These are phyloP conservation scores for Peromyscus californicus DNA, from an alignment of 2,113 vertebrate genomes.

Conservation along the genomic window DNA sequence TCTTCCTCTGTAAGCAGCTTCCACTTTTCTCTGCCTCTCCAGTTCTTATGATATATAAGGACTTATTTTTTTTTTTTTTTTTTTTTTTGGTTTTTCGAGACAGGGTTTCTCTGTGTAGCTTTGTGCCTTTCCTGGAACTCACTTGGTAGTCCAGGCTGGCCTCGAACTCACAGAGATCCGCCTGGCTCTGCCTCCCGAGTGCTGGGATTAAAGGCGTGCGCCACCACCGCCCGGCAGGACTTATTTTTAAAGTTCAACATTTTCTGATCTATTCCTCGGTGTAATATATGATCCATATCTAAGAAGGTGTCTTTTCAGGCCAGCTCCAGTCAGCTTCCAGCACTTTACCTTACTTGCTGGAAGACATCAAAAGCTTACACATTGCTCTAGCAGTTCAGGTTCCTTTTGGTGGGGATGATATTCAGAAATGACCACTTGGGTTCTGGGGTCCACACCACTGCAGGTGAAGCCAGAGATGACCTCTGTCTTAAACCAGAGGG, in stretches of 20 bases:
- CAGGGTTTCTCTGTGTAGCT: too few relatives aligned
- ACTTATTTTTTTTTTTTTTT: too few relatives aligned
- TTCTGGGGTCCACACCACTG: neutral
- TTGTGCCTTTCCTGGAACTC: too few relatives aligned
- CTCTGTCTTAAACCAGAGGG: neutral
- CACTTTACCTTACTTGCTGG: neutral
- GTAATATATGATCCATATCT: neutral
- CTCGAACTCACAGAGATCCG: too few relatives aligned
- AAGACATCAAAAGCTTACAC: neutral
- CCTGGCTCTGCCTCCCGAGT: too few relatives aligned
- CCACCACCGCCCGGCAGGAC: too few relatives aligned
- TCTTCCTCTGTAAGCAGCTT: neutral
- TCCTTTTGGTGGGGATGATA: neutral
- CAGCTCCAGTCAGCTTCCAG: neutral
- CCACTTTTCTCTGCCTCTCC: neutral
- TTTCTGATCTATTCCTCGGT: neutral
- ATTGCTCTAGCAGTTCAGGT: neutral
- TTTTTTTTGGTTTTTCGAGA: too few relatives aligned
- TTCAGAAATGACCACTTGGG: neutral
- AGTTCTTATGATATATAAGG: slow-evolving; percentile 1
- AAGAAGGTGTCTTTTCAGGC: neutral
- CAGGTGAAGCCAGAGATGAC: neutral
- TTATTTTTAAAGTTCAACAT: neutral
- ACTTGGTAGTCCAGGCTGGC: too few relatives aligned
- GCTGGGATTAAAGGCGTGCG: too few relatives aligned